Conservation (phyloP, 2,888 invertebrate species). For the Bugulina stolonifera region DNA sequence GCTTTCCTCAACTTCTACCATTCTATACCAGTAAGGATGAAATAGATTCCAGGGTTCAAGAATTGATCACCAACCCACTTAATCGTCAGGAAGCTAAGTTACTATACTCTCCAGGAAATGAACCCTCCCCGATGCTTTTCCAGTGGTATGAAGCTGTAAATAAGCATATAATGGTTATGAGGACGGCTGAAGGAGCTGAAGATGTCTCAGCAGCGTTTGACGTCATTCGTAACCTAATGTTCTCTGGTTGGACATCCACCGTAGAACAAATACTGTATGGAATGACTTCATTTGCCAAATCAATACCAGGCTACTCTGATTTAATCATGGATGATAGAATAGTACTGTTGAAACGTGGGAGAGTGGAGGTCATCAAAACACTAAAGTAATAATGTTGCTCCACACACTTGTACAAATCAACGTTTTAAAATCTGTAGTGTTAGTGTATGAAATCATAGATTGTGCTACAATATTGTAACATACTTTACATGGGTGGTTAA, state of each 20-base stretch:
- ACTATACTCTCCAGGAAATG: slow-evolving; percentile 6
- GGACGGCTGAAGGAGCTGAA: neutral
- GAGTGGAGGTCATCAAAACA: neutral
- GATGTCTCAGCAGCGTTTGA: neutral
- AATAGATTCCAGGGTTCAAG: neutral
- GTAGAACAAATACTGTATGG: neutral
- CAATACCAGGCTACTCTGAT: slow-evolving; percentile 5
- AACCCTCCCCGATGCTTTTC: neutral
- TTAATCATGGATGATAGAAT: slow-evolving; percentile 9
- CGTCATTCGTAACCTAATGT: neutral
- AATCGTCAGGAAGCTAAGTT: neutral
- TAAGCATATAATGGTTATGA: neutral
- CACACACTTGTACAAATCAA: too few relatives aligned
- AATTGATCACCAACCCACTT: neutral
- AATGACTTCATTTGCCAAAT: neutral
- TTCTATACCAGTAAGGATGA: neutral
- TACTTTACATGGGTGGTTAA: too few relatives aligned
- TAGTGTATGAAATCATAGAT: too few relatives aligned
- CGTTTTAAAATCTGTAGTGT: too few relatives aligned
- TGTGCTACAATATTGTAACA: too few relatives aligned
- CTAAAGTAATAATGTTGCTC: too few relatives aligned
- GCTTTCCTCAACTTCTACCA: neutral
- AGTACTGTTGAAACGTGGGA: neutral
- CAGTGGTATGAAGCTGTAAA: neutral
- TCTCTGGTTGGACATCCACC: neutral